These are phyloP conservation scores for Palloptera scutellata DNA, from an alignment of 2,888 invertebrate genomes.

Conservation along the genomic window DNA sequence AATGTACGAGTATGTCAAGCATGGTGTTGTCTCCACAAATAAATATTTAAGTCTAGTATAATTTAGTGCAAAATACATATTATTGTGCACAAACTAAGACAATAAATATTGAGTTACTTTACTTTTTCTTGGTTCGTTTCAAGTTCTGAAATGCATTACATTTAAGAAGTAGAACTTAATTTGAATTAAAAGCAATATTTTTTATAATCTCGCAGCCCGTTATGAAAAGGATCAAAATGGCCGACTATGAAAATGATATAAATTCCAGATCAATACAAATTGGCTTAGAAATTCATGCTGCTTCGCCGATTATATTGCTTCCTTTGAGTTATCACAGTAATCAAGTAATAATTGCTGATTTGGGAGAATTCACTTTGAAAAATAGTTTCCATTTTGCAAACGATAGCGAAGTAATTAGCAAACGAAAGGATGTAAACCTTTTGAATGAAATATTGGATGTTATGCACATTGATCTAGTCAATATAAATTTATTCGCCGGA, in stretches of 20 bases:
- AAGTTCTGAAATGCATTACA: neutral
- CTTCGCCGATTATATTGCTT: conserved; percentile 82
- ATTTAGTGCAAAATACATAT: too few relatives aligned
- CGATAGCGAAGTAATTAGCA: conserved; percentile 58
- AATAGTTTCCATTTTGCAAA: conserved; percentile 78
- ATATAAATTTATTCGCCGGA: conserved; percentile 76
- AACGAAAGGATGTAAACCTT: conserved; percentile 42
- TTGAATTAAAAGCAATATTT: too few relatives aligned
- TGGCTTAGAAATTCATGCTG: conserved; percentile 62
- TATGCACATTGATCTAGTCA: conserved; percentile 72
- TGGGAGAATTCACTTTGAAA: conserved; percentile 78
- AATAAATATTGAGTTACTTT: too few relatives aligned
- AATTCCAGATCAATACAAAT: conserved; percentile 54
- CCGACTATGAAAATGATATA: conserved; percentile 46
- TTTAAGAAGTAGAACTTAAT: too few relatives aligned
- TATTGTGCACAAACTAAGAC: too few relatives aligned
- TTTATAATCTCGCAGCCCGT: conserved; percentile 52
- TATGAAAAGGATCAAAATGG: conserved; percentile 58
- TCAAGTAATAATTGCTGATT: conserved; percentile 80
- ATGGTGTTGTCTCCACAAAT: too few relatives aligned
- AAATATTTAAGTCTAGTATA: too few relatives aligned
- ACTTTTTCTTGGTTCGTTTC: too few relatives aligned
- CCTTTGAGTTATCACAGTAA: conserved; percentile 84
- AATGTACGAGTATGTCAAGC: too few relatives aligned
- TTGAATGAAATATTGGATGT: conserved; percentile 68